Conservation (phyloP, 2,888 invertebrate genomes). For the Pantelozetes paolii region DNA sequence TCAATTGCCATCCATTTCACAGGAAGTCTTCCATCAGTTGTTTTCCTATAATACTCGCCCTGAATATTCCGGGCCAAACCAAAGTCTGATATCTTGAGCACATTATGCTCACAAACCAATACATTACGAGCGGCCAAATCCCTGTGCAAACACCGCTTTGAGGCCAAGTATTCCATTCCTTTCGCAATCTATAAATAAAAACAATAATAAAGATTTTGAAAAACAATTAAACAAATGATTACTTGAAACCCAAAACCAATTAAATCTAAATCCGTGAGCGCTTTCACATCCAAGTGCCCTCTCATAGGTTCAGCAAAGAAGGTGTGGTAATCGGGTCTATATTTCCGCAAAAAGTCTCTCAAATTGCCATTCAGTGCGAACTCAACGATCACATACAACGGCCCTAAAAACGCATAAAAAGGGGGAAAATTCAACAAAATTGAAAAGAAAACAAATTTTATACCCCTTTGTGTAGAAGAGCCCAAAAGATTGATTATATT, state of each 20-base stretch:
- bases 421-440: no score
- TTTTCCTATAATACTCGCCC: constrained; percentile 92
- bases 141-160: constrained; percentile 89
- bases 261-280: constrained; percentile 31
- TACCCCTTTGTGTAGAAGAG: constrained; percentile 91
- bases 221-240: neutral
- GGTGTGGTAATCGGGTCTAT: constrained; percentile 55
- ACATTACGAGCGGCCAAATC: constrained; percentile 97
- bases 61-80: constrained; percentile 93
- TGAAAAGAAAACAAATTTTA: constrained; percentile 62
- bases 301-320: neutral
- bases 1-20: constrained; percentile 99
- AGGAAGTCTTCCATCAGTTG: constrained; percentile 91
- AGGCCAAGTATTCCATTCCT: constrained; percentile 97
- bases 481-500: constrained; percentile 95
- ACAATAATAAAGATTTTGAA: no score
- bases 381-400: constrained; percentile 57
- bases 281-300: neutral
- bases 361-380: constrained; percentile 72
- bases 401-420: no score
- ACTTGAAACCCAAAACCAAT: constrained; percentile 39
- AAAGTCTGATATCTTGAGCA: constrained; percentile 97
- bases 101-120: constrained; percentile 84
- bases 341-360: constrained; percentile 83
- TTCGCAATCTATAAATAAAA: constrained; percentile 63